These are phyloP conservation scores for Myanophis thanlyinensis DNA, from an alignment of 2,113 vertebrate species.

Conservation along the genomic window DNA sequence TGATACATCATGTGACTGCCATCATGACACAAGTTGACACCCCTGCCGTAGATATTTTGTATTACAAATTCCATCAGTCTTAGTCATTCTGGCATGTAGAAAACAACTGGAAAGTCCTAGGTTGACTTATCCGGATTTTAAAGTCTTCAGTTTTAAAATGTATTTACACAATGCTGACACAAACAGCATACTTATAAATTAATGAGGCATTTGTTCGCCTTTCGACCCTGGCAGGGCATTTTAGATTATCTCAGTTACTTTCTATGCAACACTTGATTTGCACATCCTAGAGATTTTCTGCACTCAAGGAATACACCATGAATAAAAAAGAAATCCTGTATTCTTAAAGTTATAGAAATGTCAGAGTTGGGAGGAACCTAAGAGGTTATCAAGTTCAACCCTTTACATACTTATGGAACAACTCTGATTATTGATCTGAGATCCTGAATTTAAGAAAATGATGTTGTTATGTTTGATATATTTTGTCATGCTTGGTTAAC, in stretches of 20 bases:
- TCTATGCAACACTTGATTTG: slow-evolving; percentile 49
- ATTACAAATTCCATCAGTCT: neutral
- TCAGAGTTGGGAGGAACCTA: neutral
- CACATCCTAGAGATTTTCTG: slow-evolving; percentile 32
- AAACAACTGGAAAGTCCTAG: slow-evolving; percentile 34
- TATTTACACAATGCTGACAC: slow-evolving; percentile 40
- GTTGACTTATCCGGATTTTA: slow-evolving; percentile 24
- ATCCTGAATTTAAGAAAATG: slow-evolving; percentile 51
- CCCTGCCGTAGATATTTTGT: neutral
- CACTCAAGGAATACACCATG: slow-evolving; percentile 43
- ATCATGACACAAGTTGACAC: too few species aligned
- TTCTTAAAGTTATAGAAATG: neutral
- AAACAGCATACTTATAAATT: slow-evolving; percentile 38
- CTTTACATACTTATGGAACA: slow-evolving; percentile 14
- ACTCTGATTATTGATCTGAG: slow-evolving; percentile 58
- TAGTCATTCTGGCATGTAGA: neutral
- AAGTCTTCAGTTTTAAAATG: neutral
- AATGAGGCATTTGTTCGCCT: slow-evolving; percentile 30
- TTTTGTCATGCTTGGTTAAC: slow-evolving; percentile 57
- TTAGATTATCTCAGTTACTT: slow-evolving; percentile 29
- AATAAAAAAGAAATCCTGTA: slow-evolving; percentile 46
- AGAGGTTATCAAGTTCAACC: neutral
- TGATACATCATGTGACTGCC: too few species aligned
- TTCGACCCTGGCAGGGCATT: neutral
- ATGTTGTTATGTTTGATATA: slow-evolving; percentile 41